These are phyloP conservation scores for Notolabrus celidotus DNA, from an alignment of 2,797 vertebrate genomes.

Conservation along the genomic window DNA sequence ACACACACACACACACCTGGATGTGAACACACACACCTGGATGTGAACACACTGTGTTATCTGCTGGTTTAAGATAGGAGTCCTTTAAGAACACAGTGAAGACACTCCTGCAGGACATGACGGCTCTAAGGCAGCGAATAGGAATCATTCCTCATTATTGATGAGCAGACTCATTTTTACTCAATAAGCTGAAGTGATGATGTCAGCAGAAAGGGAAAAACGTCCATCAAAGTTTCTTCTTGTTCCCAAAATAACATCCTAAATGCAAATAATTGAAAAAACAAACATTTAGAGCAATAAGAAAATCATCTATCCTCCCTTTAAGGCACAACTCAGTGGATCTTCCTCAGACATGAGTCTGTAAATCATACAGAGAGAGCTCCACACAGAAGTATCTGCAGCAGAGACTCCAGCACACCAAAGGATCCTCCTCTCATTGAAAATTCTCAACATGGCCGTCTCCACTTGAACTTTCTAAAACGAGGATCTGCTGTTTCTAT, in stretches of 20 bases:
- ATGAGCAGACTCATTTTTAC: too few species aligned
- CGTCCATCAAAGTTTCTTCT: too few species aligned
- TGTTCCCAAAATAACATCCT: too few species aligned
- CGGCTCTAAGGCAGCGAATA: too few species aligned
- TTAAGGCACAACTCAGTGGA: too few species aligned
- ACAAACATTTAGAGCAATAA: too few species aligned
- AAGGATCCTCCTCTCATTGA: constrained; percentile 8
- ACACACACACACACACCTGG: constrained; percentile 16
- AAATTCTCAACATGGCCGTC: constrained; percentile 44
- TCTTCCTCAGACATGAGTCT: too few species aligned
- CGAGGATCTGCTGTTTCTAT: constrained; percentile 40
- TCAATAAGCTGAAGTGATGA: too few species aligned
- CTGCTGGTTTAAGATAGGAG: constrained; percentile 16
- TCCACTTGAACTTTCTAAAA: constrained; percentile 43
- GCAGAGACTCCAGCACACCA: neutral
- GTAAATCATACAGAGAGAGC: too few species aligned
- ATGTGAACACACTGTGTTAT: constrained; percentile 14
- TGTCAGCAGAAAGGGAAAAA: too few species aligned
- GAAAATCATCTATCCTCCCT: too few species aligned
- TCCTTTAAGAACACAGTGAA: neutral
- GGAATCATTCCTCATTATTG: constrained; percentile 5
- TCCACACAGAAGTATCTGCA: neutral
- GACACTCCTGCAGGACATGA: constrained; percentile 2
- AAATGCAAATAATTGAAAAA: too few species aligned
- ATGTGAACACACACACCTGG: neutral